Conservation (phyloP, 2,113 vertebrate species). For the Rhabdornis inornatus region DNA sequence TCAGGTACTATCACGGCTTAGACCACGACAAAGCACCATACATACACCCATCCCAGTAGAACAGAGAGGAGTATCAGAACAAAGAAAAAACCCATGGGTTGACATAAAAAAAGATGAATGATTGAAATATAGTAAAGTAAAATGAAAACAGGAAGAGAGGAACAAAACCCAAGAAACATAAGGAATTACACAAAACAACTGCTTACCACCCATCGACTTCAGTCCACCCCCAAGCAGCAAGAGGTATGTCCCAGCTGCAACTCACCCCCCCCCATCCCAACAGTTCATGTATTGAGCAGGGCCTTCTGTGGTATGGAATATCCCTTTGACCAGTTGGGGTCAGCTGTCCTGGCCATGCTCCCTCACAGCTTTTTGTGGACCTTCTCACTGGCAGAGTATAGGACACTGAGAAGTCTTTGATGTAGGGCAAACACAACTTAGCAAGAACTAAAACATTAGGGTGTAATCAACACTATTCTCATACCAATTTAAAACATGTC, state of each 20-base stretch:
- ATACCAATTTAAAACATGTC: neutral
- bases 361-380: neutral
- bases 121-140: neutral
- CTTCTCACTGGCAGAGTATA: neutral
- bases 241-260: neutral
- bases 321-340: neutral
- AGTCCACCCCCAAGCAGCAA: neutral
- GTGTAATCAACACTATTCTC: neutral
- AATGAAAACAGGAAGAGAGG: neutral
- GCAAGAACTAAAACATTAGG: neutral
- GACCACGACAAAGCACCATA: fast-evolving
- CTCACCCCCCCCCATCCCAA: fast-evolving
- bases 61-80: neutral
- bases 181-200: neutral
- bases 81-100: neutral
- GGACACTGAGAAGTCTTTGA: neutral
- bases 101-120: neutral
- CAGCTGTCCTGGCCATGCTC: neutral
- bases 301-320: neutral
- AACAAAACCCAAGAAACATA: neutral
- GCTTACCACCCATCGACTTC: neutral
- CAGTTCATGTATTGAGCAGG: neutral
- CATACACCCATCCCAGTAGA: neutral
- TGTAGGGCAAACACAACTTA: neutral
- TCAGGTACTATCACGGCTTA: neutral